Evolutionary conservation across 2,113 vertebrate genomes (phyloP).

Genomic region (Agelaius tricolor): DNA sequence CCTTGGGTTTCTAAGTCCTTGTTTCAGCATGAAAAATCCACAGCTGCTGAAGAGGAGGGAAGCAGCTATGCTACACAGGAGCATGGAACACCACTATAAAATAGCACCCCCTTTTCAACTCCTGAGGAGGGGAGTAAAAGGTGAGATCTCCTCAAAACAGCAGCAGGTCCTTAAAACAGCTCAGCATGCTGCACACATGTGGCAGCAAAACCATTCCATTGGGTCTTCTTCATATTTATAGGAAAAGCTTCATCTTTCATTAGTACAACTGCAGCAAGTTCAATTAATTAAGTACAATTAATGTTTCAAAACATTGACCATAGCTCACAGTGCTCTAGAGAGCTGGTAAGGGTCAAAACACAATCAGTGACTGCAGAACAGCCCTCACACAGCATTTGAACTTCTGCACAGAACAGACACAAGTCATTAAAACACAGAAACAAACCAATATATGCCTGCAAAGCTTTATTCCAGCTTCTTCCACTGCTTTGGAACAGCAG

Average conservation of each 20-base stretch:
- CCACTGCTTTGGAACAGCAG: not conserved
- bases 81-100: not conserved
- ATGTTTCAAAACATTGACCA: not conserved
- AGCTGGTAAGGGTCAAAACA: not conserved
- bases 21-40: not conserved
- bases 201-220: not conserved
- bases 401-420: not conserved
- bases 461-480: slow-evolving; percentile 53
- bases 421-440: not conserved
- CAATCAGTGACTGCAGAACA: not conserved
- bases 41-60: not conserved
- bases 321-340: not conserved
- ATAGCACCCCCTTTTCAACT: not conserved
- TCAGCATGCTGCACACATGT: rapidly evolving
- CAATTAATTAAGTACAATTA: not conserved
- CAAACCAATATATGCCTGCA: not conserved
- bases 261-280: not conserved
- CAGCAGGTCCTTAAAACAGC: not conserved
- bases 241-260: not conserved
- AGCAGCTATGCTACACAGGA: not conserved
- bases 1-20: not conserved
- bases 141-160: not conserved
- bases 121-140: not conserved
- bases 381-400: not conserved
- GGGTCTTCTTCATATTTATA: not conserved